These are phyloP conservation scores for Heteromormyrus szaboi DNA, from an alignment of 2,797 vertebrate genomes.

Conservation along the genomic window DNA sequence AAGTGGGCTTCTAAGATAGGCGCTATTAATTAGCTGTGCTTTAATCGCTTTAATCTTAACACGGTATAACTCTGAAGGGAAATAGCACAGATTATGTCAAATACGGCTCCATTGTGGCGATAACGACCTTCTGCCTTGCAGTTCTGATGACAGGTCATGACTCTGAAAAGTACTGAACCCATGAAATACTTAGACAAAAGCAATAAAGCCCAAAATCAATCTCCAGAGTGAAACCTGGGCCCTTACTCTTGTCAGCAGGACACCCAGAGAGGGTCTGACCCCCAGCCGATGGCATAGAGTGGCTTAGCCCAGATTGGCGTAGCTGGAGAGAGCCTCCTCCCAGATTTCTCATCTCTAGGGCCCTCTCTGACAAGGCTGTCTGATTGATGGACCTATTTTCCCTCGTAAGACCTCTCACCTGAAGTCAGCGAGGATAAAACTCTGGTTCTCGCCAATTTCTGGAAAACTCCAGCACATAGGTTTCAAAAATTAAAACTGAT, in stretches of 20 bases:
- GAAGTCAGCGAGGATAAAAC: constrained; percentile 54
- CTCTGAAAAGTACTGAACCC: constrained; percentile 47
- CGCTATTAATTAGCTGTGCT: constrained; percentile 53
- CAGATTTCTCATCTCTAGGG: constrained; percentile 51
- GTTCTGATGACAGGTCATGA: constrained; percentile 45
- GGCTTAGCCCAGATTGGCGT: constrained; percentile 38
- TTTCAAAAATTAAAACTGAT: constrained; percentile 45
- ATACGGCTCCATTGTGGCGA: constrained; percentile 50
- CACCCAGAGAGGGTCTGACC: background rate
- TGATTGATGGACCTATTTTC: constrained; percentile 57
- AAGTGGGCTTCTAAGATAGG: constrained; percentile 46
- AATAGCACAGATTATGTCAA: constrained; percentile 54
- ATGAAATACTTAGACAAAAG: constrained; percentile 35
- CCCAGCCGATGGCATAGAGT: background rate
- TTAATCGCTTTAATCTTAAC: constrained; percentile 47
- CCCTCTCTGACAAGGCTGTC: constrained; percentile 28
- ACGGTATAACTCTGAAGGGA: constrained; percentile 46
- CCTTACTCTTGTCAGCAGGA: background rate
- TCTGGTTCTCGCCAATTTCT: constrained; percentile 44
- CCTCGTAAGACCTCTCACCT: constrained; percentile 46
- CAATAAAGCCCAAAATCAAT: constrained; percentile 27
- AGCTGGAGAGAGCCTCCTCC: constrained; percentile 45
- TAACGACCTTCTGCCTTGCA: constrained; percentile 30
- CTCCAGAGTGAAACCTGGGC: background rate
- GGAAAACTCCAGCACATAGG: constrained; percentile 37